phyloP scores from a whole-genome alignment of 2,888 invertebrate genomes.

The Cryptophagus acutangulus region DNA sequence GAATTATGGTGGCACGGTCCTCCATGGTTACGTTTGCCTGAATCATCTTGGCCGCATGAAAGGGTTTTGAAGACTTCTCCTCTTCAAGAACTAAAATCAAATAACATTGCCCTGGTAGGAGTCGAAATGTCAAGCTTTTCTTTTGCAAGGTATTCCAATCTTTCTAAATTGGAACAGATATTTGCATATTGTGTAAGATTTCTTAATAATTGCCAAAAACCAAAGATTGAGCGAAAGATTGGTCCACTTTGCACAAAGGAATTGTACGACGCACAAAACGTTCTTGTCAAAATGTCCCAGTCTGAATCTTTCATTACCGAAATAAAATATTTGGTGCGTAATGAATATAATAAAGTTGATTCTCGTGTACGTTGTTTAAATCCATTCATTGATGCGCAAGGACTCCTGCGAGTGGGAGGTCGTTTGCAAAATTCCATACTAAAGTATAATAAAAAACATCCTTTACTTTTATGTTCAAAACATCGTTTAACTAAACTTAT shows the following conservation, averaged over 20 bases:
- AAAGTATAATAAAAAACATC: too few species aligned
- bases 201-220: too few species aligned
- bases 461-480: constrained; percentile 10
- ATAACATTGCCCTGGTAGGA: too few species aligned
- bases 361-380: constrained; percentile 1
- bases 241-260: background rate
- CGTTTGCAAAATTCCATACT: constrained; percentile 13
- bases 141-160: too few species aligned
- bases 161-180: too few species aligned
- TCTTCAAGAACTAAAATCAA: background rate
- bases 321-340: background rate
- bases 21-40: background rate
- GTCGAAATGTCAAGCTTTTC: too few species aligned
- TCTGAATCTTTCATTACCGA: background rate
- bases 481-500: constrained; percentile 13
- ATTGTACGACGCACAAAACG: background rate
- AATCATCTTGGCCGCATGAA: background rate
- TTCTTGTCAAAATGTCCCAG: background rate
- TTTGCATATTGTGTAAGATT: too few species aligned
- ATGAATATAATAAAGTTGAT: too few species aligned
- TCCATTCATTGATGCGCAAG: constrained; percentile 15
- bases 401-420: constrained; percentile 15
- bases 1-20: constrained; percentile 3
- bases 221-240: too few species aligned
- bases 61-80: background rate